These are phyloP conservation scores for Pheosia gnoma DNA, from an alignment of 2,888 invertebrate genomes.

Conservation along the genomic window DNA sequence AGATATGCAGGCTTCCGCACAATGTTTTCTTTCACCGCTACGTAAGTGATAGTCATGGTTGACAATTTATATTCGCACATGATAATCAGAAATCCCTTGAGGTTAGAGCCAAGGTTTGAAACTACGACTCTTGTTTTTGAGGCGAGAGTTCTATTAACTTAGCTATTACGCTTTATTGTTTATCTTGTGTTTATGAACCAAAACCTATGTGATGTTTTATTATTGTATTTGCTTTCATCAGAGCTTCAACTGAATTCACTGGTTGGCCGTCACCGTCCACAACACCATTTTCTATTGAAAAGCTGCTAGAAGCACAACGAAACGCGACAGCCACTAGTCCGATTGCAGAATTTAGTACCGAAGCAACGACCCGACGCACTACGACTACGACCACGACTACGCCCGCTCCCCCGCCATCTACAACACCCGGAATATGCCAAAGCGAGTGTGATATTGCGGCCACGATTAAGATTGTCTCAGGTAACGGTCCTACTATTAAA, in stretches of 20 bases:
- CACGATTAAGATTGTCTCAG: slow-evolving; percentile 92
- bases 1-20: too few species aligned
- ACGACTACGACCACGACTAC: slow-evolving; percentile 87
- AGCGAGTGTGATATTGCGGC: slow-evolving; percentile 93
- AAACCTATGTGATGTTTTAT: not conserved
- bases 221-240: slow-evolving; percentile 51
- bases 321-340: slow-evolving; percentile 86
- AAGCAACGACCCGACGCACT: slow-evolving; percentile 78
- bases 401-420: slow-evolving; percentile 88
- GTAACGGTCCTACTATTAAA: slow-evolving; percentile 44
- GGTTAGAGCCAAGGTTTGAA: too few species aligned
- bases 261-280: slow-evolving; percentile 96
- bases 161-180: not conserved
- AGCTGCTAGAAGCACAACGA: slow-evolving; percentile 87
- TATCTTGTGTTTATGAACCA: not conserved
- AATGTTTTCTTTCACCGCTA: too few species aligned
- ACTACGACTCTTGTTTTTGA: too few species aligned
- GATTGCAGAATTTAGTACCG: slow-evolving; percentile 67
- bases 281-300: slow-evolving; percentile 93
- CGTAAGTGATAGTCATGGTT: too few species aligned
- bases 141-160: too few species aligned
- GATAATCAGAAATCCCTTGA: too few species aligned
- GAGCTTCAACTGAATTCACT: slow-evolving; percentile 94
- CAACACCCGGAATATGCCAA: slow-evolving; percentile 91
- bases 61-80: too few species aligned